Evolutionary conservation across 2,797 vertebrate species (phyloP).

Genomic region (Eremophila alpestris): DNA sequence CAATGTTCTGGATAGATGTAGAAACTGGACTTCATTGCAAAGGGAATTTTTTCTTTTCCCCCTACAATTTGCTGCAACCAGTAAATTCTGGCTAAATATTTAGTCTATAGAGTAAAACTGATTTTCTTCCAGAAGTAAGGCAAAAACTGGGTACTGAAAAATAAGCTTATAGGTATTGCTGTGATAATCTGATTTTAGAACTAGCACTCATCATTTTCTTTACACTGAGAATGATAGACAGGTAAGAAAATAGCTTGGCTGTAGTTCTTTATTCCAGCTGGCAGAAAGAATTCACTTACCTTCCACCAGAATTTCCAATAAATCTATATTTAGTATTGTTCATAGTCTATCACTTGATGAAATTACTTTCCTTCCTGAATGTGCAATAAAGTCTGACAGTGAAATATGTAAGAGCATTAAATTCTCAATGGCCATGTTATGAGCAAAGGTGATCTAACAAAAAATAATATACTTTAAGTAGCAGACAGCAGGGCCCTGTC

Average conservation of each 20-base stretch:
- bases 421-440: slow-evolving; percentile 48
- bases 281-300: slow-evolving; percentile 47
- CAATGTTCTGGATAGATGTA: not conserved
- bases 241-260: slow-evolving; percentile 44
- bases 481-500: not conserved
- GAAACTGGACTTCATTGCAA: not conserved
- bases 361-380: slow-evolving; percentile 50
- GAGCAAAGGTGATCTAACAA: slow-evolving; percentile 62
- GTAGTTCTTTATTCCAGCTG: slow-evolving; percentile 27
- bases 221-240: not conserved
- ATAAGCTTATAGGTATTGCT: not conserved
- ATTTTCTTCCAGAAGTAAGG: not conserved
- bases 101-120: not conserved
- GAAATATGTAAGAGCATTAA: slow-evolving; percentile 58
- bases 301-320: slow-evolving; percentile 48
- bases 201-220: slow-evolving; percentile 16
- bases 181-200: slow-evolving; percentile 40
- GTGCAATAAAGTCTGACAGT: slow-evolving; percentile 57
- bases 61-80: not conserved
- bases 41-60: not conserved
- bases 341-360: slow-evolving; percentile 47
- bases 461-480: slow-evolving; percentile 54
- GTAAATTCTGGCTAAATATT: not conserved
- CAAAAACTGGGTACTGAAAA: not conserved
- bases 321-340: slow-evolving; percentile 59